A percentile compares a stretch with the other conserved stretches of the same genome.
These are phyloP conservation scores for Strigamia transsilvanica DNA, from an alignment of 2,888 invertebrate genomes.

Conservation along the genomic window DNA sequence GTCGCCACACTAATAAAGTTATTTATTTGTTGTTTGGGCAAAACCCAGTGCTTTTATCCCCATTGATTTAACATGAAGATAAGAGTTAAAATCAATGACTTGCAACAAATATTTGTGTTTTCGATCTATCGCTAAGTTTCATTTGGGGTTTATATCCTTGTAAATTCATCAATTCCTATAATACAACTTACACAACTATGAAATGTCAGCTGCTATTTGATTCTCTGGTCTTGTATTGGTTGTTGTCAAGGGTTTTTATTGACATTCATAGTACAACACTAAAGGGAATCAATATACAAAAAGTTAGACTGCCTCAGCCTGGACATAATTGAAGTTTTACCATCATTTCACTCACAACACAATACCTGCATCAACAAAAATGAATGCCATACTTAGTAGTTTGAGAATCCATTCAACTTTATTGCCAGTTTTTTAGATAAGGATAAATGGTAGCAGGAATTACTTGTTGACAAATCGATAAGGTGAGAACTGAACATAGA, in stretches of 20 bases:
- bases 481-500: slow-evolving; percentile 23
- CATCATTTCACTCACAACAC: too few relatives aligned
- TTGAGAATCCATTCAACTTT: slow-evolving; percentile 13
- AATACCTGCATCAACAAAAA: not conserved
- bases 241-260: slow-evolving; percentile 32
- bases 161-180: too few relatives aligned
- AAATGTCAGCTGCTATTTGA: too few relatives aligned
- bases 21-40: too few relatives aligned
- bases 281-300: not conserved
- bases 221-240: not conserved
- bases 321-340: not conserved
- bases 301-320: not conserved
- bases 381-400: not conserved
- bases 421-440: slow-evolving; percentile 15
- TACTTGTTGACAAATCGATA: slow-evolving; percentile 35
- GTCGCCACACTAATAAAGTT: too few relatives aligned
- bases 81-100: too few relatives aligned
- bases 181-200: too few relatives aligned
- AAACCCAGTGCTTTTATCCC: too few relatives aligned
- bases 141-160: too few relatives aligned
- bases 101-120: too few relatives aligned
- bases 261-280: not conserved
- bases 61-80: too few relatives aligned
- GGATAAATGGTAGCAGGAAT: not conserved
- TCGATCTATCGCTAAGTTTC: too few relatives aligned